phyloP scores from a whole-genome alignment of 2,888 invertebrate species.

The Eugnorisma glareosa region DNA sequence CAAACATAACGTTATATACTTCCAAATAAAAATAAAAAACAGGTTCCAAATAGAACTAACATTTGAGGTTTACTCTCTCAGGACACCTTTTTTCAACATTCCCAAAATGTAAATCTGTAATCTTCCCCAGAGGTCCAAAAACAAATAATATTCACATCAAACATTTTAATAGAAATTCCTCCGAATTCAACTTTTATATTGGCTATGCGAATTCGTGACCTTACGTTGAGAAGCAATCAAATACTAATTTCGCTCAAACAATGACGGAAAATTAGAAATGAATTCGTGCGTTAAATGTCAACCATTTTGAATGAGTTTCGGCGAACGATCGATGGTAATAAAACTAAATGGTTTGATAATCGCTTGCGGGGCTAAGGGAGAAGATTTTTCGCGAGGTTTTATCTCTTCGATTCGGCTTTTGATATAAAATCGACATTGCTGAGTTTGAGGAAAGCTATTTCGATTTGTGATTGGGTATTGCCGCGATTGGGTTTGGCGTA shows the following conservation, averaged over 20 bases:
- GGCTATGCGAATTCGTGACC: slow-evolving; percentile 52
- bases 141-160: slow-evolving; percentile 46
- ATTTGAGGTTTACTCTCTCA: slow-evolving; percentile 3
- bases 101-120: slow-evolving; percentile 28
- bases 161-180: slow-evolving; percentile 53
- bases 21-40: neutral
- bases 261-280: slow-evolving; percentile 86
- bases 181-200: slow-evolving; percentile 55
- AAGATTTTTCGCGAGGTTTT: slow-evolving; percentile 65
- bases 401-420: slow-evolving; percentile 66
- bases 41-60: too few species aligned
- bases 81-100: neutral
- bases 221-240: slow-evolving; percentile 78
- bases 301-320: slow-evolving; percentile 71
- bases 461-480: slow-evolving; percentile 65
- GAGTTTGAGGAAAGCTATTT: slow-evolving; percentile 68
- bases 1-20: neutral
- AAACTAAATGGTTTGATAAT: slow-evolving; percentile 74
- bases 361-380: slow-evolving; percentile 63
- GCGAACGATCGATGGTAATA: slow-evolving; percentile 71
- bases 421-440: slow-evolving; percentile 70
- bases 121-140: slow-evolving; percentile 8
- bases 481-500: slow-evolving; percentile 62
- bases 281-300: slow-evolving; percentile 82
- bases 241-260: slow-evolving; percentile 84